These are phyloP conservation scores for Suillia variegata DNA, from an alignment of 2,888 invertebrate species.

Conservation along the genomic window DNA sequence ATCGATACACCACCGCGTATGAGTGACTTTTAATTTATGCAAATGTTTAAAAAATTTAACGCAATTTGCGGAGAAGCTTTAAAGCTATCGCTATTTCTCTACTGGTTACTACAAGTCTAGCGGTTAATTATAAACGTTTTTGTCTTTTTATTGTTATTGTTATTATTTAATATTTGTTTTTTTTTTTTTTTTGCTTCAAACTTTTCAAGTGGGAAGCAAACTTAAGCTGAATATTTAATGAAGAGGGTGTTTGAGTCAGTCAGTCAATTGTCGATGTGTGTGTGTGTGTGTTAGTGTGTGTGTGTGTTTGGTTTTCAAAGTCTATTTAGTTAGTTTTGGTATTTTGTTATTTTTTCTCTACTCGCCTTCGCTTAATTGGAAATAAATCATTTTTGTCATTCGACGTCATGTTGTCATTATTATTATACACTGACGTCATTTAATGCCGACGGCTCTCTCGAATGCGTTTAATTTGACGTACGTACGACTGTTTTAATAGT, in stretches of 20 bases:
- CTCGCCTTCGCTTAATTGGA: constrained; percentile 36
- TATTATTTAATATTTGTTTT: constrained; percentile 26
- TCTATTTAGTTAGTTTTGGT: neutral
- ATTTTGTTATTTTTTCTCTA: constrained; percentile 12
- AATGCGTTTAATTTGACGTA: no score
- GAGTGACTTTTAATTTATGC: constrained; percentile 32
- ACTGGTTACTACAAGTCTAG: no score
- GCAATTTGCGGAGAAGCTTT: no score
- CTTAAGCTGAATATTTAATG: neutral
- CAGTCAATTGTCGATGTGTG: neutral
- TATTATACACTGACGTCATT: neutral
- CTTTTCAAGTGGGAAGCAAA: neutral
- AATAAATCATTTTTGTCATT: constrained; percentile 42
- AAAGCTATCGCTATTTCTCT: no score
- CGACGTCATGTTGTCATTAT: neutral
- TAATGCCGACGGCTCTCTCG: no score
- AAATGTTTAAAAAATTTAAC: constrained; percentile 4
- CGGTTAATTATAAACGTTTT: no score
- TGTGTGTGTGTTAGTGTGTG: constrained; percentile 5
- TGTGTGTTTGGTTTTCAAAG: neutral
- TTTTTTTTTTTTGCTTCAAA: no score
- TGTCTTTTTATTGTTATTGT: constrained; percentile 9
- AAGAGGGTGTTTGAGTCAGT: neutral
- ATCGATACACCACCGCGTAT: constrained; percentile 40
- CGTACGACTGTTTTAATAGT: no score